Percentiles rank a stretch among this genome's conserved stretches.
Conservation (phyloP, 2,113 vertebrate genomes). For the Phalacrocorax carbo region DNA sequence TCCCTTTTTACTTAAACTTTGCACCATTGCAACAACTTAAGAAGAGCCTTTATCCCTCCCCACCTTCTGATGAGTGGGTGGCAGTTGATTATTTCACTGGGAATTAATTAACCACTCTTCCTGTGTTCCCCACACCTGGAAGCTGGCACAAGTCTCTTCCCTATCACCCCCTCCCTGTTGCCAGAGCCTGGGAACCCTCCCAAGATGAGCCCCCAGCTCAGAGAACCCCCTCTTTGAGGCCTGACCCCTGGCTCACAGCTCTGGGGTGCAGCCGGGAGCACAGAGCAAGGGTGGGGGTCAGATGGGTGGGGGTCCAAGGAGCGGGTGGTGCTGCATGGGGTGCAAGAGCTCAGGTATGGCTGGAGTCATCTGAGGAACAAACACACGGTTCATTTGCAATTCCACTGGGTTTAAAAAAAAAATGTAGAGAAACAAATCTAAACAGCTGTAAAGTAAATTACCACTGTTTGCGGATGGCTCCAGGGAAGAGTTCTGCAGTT, state of each 20-base stretch:
- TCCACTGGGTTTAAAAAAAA: neutral
- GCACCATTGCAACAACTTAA: neutral
- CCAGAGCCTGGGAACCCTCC: neutral
- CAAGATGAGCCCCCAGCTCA: neutral
- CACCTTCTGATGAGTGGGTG: neutral
- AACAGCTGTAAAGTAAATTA: slow-evolving; percentile 69
- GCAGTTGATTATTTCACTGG: neutral
- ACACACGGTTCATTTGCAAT: slow-evolving; percentile 35
- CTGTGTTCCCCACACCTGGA: neutral
- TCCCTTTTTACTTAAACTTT: neutral
- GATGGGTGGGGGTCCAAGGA: neutral
- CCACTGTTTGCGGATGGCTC: slow-evolving; percentile 55
- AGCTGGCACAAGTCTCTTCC: neutral
- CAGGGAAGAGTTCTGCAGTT: slow-evolving; percentile 54
- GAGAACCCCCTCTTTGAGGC: neutral
- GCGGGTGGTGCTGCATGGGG: neutral
- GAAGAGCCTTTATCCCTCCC: neutral
- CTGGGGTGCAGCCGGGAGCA: neutral
- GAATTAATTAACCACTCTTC: neutral
- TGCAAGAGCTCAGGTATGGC: neutral
- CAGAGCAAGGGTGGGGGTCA: too few relatives aligned
- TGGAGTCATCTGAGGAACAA: neutral
- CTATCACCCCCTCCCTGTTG: neutral
- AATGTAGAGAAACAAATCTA: slow-evolving; percentile 46
- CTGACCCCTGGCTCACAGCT: neutral